Conservation (phyloP, 2,888 invertebrate genomes). For the Machimus rusticus region DNA sequence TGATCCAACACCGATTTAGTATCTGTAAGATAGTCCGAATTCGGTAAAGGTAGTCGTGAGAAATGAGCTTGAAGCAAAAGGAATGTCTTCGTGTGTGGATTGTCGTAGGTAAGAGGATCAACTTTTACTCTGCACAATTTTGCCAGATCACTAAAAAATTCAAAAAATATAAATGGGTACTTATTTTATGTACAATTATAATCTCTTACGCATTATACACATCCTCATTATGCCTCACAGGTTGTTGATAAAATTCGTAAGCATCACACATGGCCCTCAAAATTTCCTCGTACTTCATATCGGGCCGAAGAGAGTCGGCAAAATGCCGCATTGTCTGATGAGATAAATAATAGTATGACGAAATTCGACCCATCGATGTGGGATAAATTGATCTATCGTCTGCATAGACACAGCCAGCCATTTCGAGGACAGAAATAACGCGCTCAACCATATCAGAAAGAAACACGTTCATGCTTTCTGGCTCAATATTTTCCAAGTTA, state of each 20-base stretch:
- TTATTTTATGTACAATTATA: slow-evolving; percentile 4
- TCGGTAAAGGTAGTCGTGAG: slow-evolving; percentile 81
- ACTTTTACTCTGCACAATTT: slow-evolving; percentile 77
- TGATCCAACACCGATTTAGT: slow-evolving; percentile 97
- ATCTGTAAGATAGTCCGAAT: slow-evolving; percentile 94
- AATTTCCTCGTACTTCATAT: slow-evolving; percentile 74
- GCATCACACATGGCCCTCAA: slow-evolving; percentile 82
- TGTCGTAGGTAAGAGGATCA: slow-evolving; percentile 79
- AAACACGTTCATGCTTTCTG: slow-evolving; percentile 74
- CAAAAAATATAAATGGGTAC: neutral
- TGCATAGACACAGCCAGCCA: slow-evolving; percentile 82
- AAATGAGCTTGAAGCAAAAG: slow-evolving; percentile 95
- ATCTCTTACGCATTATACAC: slow-evolving; percentile 79
- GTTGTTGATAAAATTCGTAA: slow-evolving; percentile 90
- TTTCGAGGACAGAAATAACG: slow-evolving; percentile 74
- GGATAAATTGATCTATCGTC: slow-evolving; percentile 63
- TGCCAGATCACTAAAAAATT: slow-evolving; percentile 74
- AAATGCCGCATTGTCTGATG: slow-evolving; percentile 91
- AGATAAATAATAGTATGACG: slow-evolving; percentile 96
- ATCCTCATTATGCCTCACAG: slow-evolving; percentile 98
- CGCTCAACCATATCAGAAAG: slow-evolving; percentile 83
- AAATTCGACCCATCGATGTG: slow-evolving; percentile 89
- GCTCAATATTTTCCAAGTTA: slow-evolving; percentile 76
- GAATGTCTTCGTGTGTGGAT: slow-evolving; percentile 93
- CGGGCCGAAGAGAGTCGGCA: slow-evolving; percentile 70